phyloP scores from a whole-genome alignment of 2,888 invertebrate genomes.

The Drosophila borealis region DNA sequence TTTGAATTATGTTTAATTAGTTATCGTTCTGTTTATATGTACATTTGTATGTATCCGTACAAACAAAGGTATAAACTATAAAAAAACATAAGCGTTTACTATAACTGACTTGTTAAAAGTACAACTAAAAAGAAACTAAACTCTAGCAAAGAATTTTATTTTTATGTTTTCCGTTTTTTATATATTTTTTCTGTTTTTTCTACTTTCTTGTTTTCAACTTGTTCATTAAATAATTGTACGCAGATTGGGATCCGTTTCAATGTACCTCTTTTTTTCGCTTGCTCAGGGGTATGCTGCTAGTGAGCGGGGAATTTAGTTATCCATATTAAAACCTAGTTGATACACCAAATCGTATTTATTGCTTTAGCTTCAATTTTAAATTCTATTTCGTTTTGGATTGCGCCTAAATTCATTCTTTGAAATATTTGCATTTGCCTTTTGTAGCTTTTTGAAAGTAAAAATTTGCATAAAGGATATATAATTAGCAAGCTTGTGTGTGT shows the following conservation, averaged over 20 bases:
- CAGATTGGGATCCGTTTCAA: slow-evolving; percentile 32
- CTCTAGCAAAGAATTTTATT: slow-evolving; percentile 66
- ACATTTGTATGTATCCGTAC: slow-evolving; percentile 51
- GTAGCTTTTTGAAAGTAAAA: slow-evolving; percentile 58
- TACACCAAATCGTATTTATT: slow-evolving; percentile 42
- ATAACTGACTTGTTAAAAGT: slow-evolving; percentile 69
- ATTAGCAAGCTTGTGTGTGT: slow-evolving; percentile 33
- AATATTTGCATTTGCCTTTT: slow-evolving; percentile 47
- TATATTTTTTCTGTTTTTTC: slow-evolving; percentile 7
- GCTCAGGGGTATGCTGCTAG: slow-evolving; percentile 16
- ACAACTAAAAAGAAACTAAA: slow-evolving; percentile 67
- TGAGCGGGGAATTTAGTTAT: slow-evolving; percentile 61
- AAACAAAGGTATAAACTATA: slow-evolving; percentile 54
- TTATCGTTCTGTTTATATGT: slow-evolving; percentile 47
- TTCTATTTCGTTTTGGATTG: slow-evolving; percentile 47
- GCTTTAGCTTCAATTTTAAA: slow-evolving; percentile 23
- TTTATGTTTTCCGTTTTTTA: slow-evolving; percentile 24
- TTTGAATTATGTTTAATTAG: slow-evolving; percentile 48
- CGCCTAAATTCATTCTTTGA: slow-evolving; percentile 77
- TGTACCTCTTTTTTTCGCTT: slow-evolving; percentile 16
- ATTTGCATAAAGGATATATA: slow-evolving; percentile 49
- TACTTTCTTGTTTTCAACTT: slow-evolving; percentile 5
- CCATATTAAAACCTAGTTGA: slow-evolving; percentile 45
- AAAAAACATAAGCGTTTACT: slow-evolving; percentile 71
- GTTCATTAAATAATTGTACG: slow-evolving; percentile 19